Conservation (phyloP, 2,888 invertebrate genomes). For the Monopis laevigella region DNA sequence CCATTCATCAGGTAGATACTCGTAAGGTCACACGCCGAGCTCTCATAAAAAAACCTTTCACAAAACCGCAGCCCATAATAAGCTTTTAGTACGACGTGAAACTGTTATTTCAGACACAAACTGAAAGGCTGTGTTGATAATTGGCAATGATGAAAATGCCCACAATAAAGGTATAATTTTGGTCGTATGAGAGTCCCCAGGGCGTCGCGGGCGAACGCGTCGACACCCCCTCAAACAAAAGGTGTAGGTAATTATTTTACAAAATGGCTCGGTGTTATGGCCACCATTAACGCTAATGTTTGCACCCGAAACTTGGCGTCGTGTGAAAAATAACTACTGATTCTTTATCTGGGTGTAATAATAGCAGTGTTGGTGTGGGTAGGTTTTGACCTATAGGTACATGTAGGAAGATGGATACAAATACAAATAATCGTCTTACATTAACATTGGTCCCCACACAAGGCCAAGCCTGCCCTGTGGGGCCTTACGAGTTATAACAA, state of each 20-base stretch:
- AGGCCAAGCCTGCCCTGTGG: too few relatives aligned
- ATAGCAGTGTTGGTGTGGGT: slow-evolving; percentile 28
- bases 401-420: too few relatives aligned
- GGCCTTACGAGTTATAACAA: too few relatives aligned
- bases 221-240: slow-evolving; percentile 20
- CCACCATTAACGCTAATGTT: slow-evolving; percentile 40
- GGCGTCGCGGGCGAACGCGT: slow-evolving; percentile 3
- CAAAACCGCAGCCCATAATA: too few relatives aligned
- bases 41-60: too few relatives aligned
- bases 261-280: slow-evolving; percentile 22
- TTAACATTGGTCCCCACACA: too few relatives aligned
- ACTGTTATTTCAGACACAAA: too few relatives aligned
- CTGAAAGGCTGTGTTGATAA: slow-evolving; percentile 4
- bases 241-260: slow-evolving; percentile 38
- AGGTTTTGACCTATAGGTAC: too few relatives aligned
- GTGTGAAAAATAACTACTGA: slow-evolving; percentile 36
- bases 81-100: too few relatives aligned
- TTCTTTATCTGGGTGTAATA: slow-evolving; percentile 34
- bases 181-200: slow-evolving; percentile 6
- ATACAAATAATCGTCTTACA: too few relatives aligned
- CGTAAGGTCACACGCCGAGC: too few relatives aligned
- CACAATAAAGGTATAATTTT: slow-evolving; percentile 10
- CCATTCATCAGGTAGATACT: too few relatives aligned
- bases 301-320: slow-evolving; percentile 32
- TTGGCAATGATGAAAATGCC: slow-evolving; percentile 8